phyloP scores from a whole-genome alignment of 2,113 vertebrate genomes.

The Diadophis punctatus region DNA sequence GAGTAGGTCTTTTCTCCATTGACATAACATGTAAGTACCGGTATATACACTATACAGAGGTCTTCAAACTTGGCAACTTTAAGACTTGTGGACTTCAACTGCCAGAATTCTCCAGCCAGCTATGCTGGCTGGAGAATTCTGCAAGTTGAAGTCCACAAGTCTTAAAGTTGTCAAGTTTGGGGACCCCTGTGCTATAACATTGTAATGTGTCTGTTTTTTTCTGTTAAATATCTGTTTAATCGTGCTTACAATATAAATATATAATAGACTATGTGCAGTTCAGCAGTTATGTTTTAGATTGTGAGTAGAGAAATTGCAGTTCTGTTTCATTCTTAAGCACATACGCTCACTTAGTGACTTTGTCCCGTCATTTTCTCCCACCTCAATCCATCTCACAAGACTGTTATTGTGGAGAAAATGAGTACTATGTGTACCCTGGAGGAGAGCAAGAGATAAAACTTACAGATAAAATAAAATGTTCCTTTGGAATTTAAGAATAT shows the following conservation, averaged over 20 bases:
- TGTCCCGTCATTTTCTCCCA: background rate
- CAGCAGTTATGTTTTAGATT: background rate
- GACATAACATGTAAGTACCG: background rate
- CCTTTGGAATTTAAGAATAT: background rate
- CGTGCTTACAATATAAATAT: background rate
- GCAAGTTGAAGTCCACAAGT: no score
- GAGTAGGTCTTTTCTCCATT: background rate
- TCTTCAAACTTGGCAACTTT: no score
- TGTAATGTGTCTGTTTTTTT: background rate
- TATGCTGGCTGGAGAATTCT: no score
- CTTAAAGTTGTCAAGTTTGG: no score
- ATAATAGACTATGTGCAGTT: background rate
- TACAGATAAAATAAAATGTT: background rate
- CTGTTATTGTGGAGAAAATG: background rate
- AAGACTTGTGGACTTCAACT: no score
- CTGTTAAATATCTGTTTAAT: background rate
- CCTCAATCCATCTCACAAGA: background rate
- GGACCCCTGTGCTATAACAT: background rate
- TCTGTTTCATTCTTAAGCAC: background rate
- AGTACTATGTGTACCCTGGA: background rate
- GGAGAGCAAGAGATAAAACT: background rate
- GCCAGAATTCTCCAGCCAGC: no score
- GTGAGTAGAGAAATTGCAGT: background rate
- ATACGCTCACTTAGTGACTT: background rate
- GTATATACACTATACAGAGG: no score